A percentile compares a stretch with the other conserved stretches of the same genome.
These are phyloP conservation scores for Elmis aenea DNA, from an alignment of 2,888 invertebrate species.

Conservation along the genomic window DNA sequence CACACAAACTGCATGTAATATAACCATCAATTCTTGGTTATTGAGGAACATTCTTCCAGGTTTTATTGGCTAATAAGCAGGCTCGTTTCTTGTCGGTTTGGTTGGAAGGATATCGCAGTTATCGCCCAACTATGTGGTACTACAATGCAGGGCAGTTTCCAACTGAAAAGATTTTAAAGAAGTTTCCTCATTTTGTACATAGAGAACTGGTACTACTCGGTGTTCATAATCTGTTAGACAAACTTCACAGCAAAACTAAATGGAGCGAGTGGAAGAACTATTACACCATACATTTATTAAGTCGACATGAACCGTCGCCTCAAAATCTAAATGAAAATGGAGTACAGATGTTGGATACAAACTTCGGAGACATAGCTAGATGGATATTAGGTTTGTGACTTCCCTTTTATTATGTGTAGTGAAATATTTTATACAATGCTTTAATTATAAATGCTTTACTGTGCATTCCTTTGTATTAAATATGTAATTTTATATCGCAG, in stretches of 20 bases:
- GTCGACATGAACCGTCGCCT: neutral
- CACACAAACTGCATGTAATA: too few species aligned
- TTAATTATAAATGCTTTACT: too few species aligned
- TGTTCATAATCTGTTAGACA: neutral
- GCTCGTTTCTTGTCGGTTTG: neutral
- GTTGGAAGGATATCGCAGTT: neutral
- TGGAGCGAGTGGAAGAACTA: neutral
- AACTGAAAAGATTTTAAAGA: neutral
- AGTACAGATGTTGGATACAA: neutral
- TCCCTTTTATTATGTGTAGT: too few species aligned
- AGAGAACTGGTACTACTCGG: neutral
- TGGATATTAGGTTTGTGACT: neutral
- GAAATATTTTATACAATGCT: too few species aligned
- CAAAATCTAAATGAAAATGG: neutral
- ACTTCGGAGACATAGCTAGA: neutral
- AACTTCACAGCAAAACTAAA: neutral
- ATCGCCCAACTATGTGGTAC: neutral
- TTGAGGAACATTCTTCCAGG: neutral
- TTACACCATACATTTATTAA: neutral
- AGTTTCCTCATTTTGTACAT: neutral
- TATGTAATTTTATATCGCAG: too few species aligned
- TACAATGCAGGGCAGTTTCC: neutral
- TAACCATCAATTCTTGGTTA: neutral
- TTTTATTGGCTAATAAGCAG: neutral
- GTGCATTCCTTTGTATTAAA: too few species aligned